Percentiles rank a stretch among this genome's conserved stretches.
phyloP scores from a whole-genome alignment of 2,888 invertebrate genomes.

The Lissonota sp. region DNA sequence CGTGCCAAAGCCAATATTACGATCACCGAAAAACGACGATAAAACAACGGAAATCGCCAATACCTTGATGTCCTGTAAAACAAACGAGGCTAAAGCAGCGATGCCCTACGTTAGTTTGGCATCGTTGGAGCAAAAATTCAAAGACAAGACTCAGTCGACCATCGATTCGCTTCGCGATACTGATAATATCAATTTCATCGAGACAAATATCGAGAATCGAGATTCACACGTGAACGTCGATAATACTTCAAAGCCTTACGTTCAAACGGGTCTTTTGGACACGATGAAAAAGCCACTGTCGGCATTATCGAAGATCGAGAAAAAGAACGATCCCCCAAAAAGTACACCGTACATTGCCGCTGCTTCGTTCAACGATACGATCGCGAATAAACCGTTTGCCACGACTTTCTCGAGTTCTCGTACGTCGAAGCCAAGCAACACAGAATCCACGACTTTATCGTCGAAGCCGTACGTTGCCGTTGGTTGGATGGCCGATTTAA shows the following conservation, averaged over 20 bases:
- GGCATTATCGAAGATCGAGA: slow-evolving; percentile 27
- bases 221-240: slow-evolving; percentile 57
- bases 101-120: slow-evolving; percentile 76
- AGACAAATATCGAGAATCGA: slow-evolving; percentile 63
- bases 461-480: slow-evolving; percentile 76
- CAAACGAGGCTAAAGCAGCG: slow-evolving; percentile 67
- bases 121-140: slow-evolving; percentile 75
- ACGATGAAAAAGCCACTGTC: slow-evolving; percentile 65
- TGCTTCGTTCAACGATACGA: slow-evolving; percentile 67
- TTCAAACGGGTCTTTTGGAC: slow-evolving; percentile 76
- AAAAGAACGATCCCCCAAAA: slow-evolving; percentile 47
- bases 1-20: slow-evolving; percentile 68
- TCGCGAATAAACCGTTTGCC: slow-evolving; percentile 69
- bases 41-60: slow-evolving; percentile 41
- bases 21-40: slow-evolving; percentile 70
- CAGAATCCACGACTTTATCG: slow-evolving; percentile 43
- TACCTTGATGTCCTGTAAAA: slow-evolving; percentile 64
- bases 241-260: slow-evolving; percentile 74
- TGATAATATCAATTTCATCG: slow-evolving; percentile 72
- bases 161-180: slow-evolving; percentile 69
- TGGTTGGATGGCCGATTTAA: slow-evolving; percentile 72
- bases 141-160: slow-evolving; percentile 66
- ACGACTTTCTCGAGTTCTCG: slow-evolving; percentile 66
- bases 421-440: slow-evolving; percentile 36
- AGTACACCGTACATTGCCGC: slow-evolving; percentile 49